A percentile compares a stretch with the other conserved stretches of the same genome.
Evolutionary conservation across 2,797 vertebrate genomes (phyloP).

Genomic region (Spinibarbus caldwelli): DNA sequence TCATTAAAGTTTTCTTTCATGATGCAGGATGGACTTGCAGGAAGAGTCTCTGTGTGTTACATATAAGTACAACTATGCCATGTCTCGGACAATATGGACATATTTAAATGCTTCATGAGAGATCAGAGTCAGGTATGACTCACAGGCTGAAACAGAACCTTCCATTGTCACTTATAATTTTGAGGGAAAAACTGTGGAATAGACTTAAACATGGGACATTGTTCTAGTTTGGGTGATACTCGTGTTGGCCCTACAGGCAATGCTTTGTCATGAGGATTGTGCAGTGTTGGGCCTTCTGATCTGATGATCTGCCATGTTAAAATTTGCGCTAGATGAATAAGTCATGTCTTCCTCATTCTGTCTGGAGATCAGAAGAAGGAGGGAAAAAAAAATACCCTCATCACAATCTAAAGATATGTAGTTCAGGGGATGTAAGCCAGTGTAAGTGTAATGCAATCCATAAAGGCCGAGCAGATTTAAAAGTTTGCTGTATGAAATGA

Average conservation of each 20-base stretch:
- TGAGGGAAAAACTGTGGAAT: background rate
- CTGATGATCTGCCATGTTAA: constrained; percentile 16
- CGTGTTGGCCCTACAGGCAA: constrained; percentile 9
- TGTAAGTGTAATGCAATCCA: constrained; percentile 9
- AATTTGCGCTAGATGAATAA: constrained; percentile 23
- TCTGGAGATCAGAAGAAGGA: constrained; percentile 7
- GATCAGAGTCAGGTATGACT: background rate
- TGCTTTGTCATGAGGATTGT: constrained; percentile 23
- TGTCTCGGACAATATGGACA: background rate
- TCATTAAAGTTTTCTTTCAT: background rate
- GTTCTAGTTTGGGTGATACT: constrained; percentile 12
- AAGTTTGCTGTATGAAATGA: constrained; percentile 29
- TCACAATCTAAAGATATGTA: background rate
- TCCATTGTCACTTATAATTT: background rate
- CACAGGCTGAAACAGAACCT: background rate
- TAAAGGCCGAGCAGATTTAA: background rate
- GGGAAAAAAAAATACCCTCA: background rate
- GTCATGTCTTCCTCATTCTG: background rate
- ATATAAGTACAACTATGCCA: too few relatives aligned
- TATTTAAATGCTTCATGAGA: background rate
- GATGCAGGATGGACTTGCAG: background rate
- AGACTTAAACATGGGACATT: background rate
- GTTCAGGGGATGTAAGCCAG: background rate
- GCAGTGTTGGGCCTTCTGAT: constrained; percentile 3
- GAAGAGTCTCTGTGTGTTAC: background rate